phyloP scores from a whole-genome alignment of 2,113 vertebrate genomes.

The Leptobrachium ailaonicum region DNA sequence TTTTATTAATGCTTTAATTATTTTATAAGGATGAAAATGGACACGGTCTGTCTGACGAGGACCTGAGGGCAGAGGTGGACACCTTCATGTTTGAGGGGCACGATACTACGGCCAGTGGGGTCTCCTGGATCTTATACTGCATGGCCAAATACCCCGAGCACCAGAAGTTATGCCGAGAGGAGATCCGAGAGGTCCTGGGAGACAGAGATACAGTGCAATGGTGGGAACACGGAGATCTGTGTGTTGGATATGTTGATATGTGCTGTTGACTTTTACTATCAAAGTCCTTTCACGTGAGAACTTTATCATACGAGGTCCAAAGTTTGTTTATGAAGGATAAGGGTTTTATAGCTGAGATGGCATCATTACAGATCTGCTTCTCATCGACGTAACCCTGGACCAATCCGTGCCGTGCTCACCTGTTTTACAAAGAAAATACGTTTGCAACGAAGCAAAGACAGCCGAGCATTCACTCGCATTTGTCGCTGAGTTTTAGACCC shows the following conservation, averaged over 20 bases:
- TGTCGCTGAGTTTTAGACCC: too few species aligned
- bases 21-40: slow-evolving; percentile 71
- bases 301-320: too few species aligned
- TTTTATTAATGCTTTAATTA: neutral
- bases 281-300: too few species aligned
- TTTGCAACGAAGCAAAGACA: too few species aligned
- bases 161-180: slow-evolving; percentile 79
- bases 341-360: too few species aligned
- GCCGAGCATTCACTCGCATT: too few species aligned
- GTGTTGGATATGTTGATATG: neutral
- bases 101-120: slow-evolving; percentile 81
- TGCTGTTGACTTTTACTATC: too few species aligned
- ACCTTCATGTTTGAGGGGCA: slow-evolving; percentile 86
- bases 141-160: slow-evolving; percentile 79
- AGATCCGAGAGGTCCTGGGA: slow-evolving; percentile 71
- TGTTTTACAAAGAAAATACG: too few species aligned
- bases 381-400: too few species aligned
- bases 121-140: slow-evolving; percentile 82
- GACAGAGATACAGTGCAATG: slow-evolving; percentile 71
- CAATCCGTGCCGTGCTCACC: too few species aligned
- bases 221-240: slow-evolving; percentile 56
- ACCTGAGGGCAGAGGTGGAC: slow-evolving; percentile 74
- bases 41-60: slow-evolving; percentile 68
- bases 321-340: too few species aligned
- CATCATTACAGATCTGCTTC: too few species aligned